Evolutionary conservation across 2,888 invertebrate genomes (phyloP).

Genomic region (Galeruca laticollis): DNA sequence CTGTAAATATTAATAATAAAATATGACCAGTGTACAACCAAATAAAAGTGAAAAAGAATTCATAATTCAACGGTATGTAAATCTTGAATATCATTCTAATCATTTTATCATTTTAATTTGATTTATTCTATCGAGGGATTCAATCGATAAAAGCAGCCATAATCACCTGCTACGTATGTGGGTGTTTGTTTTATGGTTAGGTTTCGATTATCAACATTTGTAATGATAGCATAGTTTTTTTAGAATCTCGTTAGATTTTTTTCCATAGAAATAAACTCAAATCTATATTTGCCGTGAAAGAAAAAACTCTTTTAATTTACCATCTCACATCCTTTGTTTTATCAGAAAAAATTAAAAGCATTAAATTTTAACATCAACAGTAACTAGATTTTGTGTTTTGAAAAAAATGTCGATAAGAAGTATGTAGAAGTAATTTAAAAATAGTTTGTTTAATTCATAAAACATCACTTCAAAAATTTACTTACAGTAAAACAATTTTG

Average conservation of each 20-base stretch:
- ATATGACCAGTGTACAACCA: conserved; percentile 56
- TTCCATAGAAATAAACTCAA: no score
- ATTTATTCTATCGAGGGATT: conserved; percentile 28
- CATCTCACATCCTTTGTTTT: no score
- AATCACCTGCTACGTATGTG: conserved; percentile 32
- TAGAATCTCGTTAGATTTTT: background rate
- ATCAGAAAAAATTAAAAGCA: no score
- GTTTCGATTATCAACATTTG: background rate
- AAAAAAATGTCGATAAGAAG: no score
- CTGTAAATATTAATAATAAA: conserved; percentile 14
- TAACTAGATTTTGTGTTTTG: no score
- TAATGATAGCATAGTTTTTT: background rate
- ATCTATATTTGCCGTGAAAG: no score
- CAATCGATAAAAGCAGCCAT: conserved; percentile 43
- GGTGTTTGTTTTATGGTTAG: background rate
- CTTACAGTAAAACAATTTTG: no score
- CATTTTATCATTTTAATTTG: conserved; percentile 15
- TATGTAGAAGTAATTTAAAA: no score
- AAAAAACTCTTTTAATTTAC: no score
- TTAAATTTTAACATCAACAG: no score
- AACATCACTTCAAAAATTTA: no score
- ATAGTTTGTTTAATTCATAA: no score
- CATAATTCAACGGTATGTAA: conserved; percentile 49
- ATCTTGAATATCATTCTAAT: background rate
- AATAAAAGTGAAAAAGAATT: conserved; percentile 54